These are phyloP conservation scores for Dyspetes luteomarginatus DNA, from an alignment of 2,888 invertebrate species.

Conservation along the genomic window DNA sequence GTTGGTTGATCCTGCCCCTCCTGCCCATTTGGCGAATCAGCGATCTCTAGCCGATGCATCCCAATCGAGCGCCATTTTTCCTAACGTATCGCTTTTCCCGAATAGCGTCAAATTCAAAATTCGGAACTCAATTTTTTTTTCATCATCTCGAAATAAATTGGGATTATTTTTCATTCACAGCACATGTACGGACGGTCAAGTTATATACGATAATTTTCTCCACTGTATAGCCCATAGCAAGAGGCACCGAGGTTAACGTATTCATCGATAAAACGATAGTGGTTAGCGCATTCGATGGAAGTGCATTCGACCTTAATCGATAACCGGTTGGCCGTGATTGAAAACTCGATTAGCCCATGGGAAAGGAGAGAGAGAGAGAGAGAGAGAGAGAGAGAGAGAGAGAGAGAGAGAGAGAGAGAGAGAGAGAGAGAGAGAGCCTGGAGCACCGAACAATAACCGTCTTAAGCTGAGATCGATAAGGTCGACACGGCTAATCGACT, in stretches of 20 bases:
- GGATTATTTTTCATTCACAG: background rate
- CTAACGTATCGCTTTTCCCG: too few relatives aligned
- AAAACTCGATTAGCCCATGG: slow-evolving; percentile 73
- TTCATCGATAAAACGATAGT: slow-evolving; percentile 38
- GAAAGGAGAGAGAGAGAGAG: slow-evolving; percentile 45
- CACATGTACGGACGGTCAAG: background rate
- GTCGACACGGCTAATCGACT: slow-evolving; percentile 76
- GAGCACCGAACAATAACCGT: slow-evolving; percentile 75
- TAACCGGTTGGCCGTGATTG: slow-evolving; percentile 73
- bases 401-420: slow-evolving; percentile 28
- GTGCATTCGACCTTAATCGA: slow-evolving; percentile 70
- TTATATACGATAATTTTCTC: background rate
- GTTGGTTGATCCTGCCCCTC: too few relatives aligned
- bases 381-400: slow-evolving; percentile 22
- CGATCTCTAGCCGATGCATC: too few relatives aligned
- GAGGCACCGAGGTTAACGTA: slow-evolving; percentile 39
- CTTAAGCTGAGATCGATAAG: slow-evolving; percentile 75
- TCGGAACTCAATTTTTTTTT: too few relatives aligned
- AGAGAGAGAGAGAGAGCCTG: slow-evolving; percentile 47
- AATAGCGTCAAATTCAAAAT: too few relatives aligned
- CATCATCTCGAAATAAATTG: too few relatives aligned
- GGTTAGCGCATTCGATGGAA: slow-evolving; percentile 41
- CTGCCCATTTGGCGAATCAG: too few relatives aligned
- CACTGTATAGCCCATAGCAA: background rate
- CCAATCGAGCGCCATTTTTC: too few relatives aligned